These are phyloP conservation scores for Elegia similella DNA, from an alignment of 2,888 invertebrate species.

Conservation along the genomic window DNA sequence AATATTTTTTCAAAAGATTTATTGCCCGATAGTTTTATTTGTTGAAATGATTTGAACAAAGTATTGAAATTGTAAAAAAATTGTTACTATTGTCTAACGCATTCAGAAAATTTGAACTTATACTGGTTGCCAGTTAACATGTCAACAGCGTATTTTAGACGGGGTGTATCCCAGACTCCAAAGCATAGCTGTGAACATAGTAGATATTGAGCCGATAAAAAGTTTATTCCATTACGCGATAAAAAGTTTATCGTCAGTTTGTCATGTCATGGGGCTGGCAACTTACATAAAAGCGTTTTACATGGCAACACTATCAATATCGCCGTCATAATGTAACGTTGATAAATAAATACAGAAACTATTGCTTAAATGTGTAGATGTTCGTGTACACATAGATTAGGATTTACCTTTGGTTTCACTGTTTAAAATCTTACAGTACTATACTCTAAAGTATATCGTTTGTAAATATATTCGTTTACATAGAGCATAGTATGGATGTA, in stretches of 20 bases:
- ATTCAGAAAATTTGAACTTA: neutral
- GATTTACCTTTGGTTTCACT: slow-evolving; percentile 22
- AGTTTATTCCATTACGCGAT: too few relatives aligned
- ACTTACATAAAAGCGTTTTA: slow-evolving; percentile 35
- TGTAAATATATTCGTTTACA: slow-evolving; percentile 48
- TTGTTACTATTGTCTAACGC: slow-evolving; percentile 29
- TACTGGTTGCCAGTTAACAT: neutral
- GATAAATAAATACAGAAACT: slow-evolving; percentile 31
- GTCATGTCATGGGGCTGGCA: neutral
- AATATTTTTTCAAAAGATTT: slow-evolving; percentile 50
- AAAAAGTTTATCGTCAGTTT: too few relatives aligned
- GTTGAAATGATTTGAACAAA: slow-evolving; percentile 45
- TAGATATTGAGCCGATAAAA: too few relatives aligned
- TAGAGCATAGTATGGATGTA: slow-evolving; percentile 41
- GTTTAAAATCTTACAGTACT: slow-evolving; percentile 27
- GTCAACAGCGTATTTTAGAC: neutral
- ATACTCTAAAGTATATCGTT: slow-evolving; percentile 33
- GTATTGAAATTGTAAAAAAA: slow-evolving; percentile 40
- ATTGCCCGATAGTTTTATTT: slow-evolving; percentile 34
- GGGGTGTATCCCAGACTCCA: too few relatives aligned
- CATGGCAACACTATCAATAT: slow-evolving; percentile 40
- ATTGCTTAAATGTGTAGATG: slow-evolving; percentile 26
- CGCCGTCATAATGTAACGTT: slow-evolving; percentile 33
- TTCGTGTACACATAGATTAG: slow-evolving; percentile 31
- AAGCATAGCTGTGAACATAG: too few relatives aligned